Conservation (phyloP, 2,888 invertebrate genomes). For the Drosophila neotestacea region DNA sequence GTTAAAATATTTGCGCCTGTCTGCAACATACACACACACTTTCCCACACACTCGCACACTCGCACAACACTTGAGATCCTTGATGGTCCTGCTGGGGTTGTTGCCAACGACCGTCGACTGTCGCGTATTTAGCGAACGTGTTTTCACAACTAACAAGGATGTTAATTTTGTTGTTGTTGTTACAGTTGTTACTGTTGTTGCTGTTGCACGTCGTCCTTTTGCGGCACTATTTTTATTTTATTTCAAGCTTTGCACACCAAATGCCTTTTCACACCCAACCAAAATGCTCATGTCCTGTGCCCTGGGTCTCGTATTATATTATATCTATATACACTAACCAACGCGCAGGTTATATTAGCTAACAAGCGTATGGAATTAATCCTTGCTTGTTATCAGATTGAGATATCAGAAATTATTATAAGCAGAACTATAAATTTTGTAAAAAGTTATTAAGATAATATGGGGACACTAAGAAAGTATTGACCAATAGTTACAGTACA, state of each 20-base stretch:
- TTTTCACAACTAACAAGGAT: conserved; percentile 83
- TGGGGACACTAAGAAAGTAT: too few relatives aligned
- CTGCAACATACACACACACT: conserved; percentile 48
- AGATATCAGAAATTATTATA: background rate
- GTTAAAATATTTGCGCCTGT: conserved; percentile 85
- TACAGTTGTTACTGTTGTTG: conserved; percentile 18
- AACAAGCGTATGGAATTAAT: too few relatives aligned
- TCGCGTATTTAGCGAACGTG: conserved; percentile 82
- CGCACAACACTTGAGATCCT: conserved; percentile 56
- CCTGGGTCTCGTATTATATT: conserved; percentile 51
- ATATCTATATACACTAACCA: conserved; percentile 36
- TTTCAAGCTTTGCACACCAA: conserved; percentile 70
- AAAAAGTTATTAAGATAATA: too few relatives aligned
- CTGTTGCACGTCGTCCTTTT: conserved; percentile 52
- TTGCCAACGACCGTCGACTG: conserved; percentile 31
- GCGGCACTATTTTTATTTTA: conserved; percentile 56
- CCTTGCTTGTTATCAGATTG: background rate
- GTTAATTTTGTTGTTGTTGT: conserved; percentile 77
- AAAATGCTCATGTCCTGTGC: conserved; percentile 68
- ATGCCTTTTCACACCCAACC: conserved; percentile 77
- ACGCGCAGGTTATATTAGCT: background rate
- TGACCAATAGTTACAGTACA: too few relatives aligned
- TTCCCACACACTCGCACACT: conserved; percentile 15
- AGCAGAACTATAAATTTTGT: too few relatives aligned
- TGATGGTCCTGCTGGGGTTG: conserved; percentile 54